These are phyloP conservation scores for western clawed frog (Xenopus tropicalis) DNA, from an alignment of 2,113 vertebrate genomes.

Conservation along the genomic window DNA sequence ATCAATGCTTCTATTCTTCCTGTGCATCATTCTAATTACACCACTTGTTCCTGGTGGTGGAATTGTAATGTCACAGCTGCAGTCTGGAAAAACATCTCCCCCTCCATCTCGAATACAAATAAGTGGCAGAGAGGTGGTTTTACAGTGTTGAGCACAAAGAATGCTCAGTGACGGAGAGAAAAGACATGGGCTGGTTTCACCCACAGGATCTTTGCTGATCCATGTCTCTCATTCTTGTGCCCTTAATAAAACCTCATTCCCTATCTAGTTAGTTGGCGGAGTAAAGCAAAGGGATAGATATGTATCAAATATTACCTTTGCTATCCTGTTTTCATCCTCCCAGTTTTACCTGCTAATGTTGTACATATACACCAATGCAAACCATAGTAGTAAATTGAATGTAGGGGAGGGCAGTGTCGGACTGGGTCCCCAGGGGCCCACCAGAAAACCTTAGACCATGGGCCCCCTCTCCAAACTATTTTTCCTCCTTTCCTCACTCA, in stretches of 20 bases:
- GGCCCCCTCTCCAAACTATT: too few relatives aligned
- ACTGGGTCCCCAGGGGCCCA: too few relatives aligned
- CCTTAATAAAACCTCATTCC: neutral
- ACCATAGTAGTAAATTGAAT: too few relatives aligned
- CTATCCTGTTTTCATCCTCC: too few relatives aligned
- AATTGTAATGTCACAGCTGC: constrained; percentile 57
- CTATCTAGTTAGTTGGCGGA: too few relatives aligned
- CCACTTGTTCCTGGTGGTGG: constrained; percentile 47
- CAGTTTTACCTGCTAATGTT: too few relatives aligned
- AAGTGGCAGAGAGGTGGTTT: neutral
- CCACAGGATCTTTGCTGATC: neutral
- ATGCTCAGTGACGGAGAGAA: neutral
- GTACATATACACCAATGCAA: too few relatives aligned
- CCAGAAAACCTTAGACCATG: too few relatives aligned
- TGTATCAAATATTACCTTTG: too few relatives aligned
- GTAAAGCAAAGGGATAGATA: too few relatives aligned
- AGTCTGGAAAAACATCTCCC: constrained; percentile 9
- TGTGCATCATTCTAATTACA: constrained; percentile 44
- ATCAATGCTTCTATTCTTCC: constrained; percentile 28
- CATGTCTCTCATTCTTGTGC: neutral
- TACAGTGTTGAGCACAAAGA: constrained; percentile 13
- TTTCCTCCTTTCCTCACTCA: too few relatives aligned
- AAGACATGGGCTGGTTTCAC: constrained; percentile 22
- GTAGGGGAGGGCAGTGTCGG: too few relatives aligned
- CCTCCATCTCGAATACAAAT: neutral